Evolutionary conservation across 2,797 vertebrate species (phyloP).

Genomic region (Allobates femoralis): DNA sequence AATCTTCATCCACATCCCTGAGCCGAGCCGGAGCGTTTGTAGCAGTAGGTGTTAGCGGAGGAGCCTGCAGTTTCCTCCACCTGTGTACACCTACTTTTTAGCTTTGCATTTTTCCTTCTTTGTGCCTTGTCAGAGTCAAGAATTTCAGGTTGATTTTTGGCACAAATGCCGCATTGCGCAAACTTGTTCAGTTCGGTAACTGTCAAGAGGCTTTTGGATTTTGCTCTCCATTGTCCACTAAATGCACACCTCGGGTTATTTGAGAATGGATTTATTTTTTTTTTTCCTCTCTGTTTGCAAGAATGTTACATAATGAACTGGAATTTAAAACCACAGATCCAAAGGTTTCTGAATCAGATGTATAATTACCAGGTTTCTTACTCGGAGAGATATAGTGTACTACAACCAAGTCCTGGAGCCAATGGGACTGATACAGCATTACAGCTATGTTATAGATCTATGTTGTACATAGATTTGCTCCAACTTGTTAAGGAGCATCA

Average conservation of each 20-base stretch:
- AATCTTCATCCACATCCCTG: background rate
- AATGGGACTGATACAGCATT: background rate
- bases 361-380: background rate
- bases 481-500: too few relatives aligned
- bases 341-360: background rate
- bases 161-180: conserved; percentile 22
- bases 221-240: conserved; percentile 19
- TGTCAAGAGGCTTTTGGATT: conserved; percentile 36
- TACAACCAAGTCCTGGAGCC: background rate
- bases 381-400: background rate
- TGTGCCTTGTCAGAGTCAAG: conserved; percentile 34
- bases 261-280: conserved; percentile 6
- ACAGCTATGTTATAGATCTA: background rate
- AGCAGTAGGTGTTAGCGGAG: background rate
- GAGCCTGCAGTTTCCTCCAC: conserved; percentile 17
- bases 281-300: conserved; percentile 12
- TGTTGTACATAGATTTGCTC: too few relatives aligned
- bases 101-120: background rate
- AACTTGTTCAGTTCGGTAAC: conserved; percentile 41
- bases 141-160: conserved; percentile 40
- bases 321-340: background rate
- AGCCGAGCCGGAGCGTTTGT: background rate
- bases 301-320: conserved; percentile 23
- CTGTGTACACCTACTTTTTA: conserved; percentile 44
- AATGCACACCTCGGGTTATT: conserved; percentile 23